A percentile compares a stretch with the other conserved stretches of the same genome.
phyloP scores from a whole-genome alignment of 2,797 vertebrate species.

The Chelidonichthys spinosus region DNA sequence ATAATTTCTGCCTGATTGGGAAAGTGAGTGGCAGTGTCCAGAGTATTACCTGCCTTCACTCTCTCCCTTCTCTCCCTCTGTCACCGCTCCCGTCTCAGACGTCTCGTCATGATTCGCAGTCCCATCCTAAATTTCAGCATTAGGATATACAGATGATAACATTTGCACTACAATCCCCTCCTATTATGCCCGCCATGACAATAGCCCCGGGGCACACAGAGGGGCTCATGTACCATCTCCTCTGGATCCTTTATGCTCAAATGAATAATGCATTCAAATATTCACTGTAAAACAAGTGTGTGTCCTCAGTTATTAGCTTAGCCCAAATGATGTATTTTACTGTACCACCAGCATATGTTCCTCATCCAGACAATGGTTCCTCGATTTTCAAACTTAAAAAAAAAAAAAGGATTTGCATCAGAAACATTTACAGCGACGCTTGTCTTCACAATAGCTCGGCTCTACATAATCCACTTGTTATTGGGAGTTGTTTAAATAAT shows the following conservation, averaged over 20 bases:
- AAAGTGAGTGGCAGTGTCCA: conserved; percentile 70
- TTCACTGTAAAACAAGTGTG: conserved; percentile 62
- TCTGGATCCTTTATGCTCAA: conserved; percentile 67
- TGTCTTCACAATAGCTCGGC: conserved; percentile 70
- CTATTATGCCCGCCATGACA: conserved; percentile 73
- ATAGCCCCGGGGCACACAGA: conserved; percentile 68
- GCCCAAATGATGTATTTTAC: conserved; percentile 58
- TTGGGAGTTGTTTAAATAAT: conserved; percentile 84
- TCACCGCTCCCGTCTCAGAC: conserved; percentile 32
- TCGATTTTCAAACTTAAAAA: conserved; percentile 52
- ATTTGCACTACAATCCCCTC: conserved; percentile 70
- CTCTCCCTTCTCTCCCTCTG: conserved; percentile 16
- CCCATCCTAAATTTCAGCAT: conserved; percentile 60
- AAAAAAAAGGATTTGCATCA: conserved; percentile 61
- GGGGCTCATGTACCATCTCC: conserved; percentile 69
- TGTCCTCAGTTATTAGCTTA: conserved; percentile 59
- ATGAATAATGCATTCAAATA: conserved; percentile 73
- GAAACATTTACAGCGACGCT: conserved; percentile 66
- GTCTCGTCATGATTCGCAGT: conserved; percentile 42
- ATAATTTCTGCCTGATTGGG: conserved; percentile 67
- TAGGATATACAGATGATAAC: conserved; percentile 70
- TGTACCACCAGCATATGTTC: conserved; percentile 47
- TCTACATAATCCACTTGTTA: conserved; percentile 82
- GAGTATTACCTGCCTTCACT: conserved; percentile 63
- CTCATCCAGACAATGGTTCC: conserved; percentile 53